Base-by-base conservation (phyloP, 2,888 invertebrate species). In the Stenurella melanura region DNA sequence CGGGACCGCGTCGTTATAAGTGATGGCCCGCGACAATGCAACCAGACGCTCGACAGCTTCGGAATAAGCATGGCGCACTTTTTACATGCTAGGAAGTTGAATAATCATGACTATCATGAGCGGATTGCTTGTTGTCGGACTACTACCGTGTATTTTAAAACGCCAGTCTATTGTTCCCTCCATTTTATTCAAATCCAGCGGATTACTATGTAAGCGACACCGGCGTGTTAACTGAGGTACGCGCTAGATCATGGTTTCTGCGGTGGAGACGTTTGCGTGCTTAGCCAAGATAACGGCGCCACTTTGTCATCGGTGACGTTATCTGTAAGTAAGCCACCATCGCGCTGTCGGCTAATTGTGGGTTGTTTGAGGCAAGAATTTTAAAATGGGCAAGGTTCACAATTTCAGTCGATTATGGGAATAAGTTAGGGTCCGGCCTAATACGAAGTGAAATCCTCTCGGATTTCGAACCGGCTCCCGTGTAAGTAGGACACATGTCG, bases 401-500 rank as follows among this genome's bases (percentile, higher is more conserved):
- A 63, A 63, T 72, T 71, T 58, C 21, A 54, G 50, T 72, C 63
- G 63, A 72, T 72, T 50, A 61, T 63, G 54, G 26, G 66, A 71
- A 72, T 71, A 67, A 63, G 66, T 42, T 21, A 57, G 78, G 83
- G 86, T 83, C 84, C 84, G 82, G 82, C 80, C 78, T 82, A 82
- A 82, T 83, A 83, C 80, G 79, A 80, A 79, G 77, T 83, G 84
- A 87, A 87, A 87, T 87, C 87, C 87, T 85, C 80, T 78, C 81
- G 86, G 87, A 85, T 84, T 84, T 83, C 63, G 72, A 42, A 21
- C 30, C 80, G 82, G 81, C 90, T 90, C 91, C 91, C 91, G 91
- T 92, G 91, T 92, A 90, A 91, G 90, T 92, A 87, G 88, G 89
- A 92, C 91, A 92, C 90, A 90, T 90, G 90, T 90, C 89, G 88